phyloP scores from a whole-genome alignment of 2,888 invertebrate genomes.

The Tinea trinotella region DNA sequence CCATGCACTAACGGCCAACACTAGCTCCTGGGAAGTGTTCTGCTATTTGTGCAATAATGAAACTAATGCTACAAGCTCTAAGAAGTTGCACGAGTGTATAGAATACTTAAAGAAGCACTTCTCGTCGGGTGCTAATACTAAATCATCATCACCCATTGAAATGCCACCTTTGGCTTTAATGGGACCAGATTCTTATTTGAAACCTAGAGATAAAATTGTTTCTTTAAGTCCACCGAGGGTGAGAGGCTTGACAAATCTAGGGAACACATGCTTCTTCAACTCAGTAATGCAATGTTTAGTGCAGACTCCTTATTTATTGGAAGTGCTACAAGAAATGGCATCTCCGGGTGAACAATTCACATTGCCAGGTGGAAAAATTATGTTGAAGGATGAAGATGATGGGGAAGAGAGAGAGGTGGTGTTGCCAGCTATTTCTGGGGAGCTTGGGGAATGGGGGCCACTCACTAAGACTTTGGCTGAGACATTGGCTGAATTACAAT shows the following conservation, averaged over 20 bases:
- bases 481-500: constrained; percentile 79
- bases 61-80: constrained; percentile 72
- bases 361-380: constrained; percentile 80
- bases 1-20: constrained; percentile 82
- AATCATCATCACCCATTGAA: constrained; percentile 50
- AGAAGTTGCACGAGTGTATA: constrained; percentile 81
- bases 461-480: constrained; percentile 79
- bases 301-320: constrained; percentile 84
- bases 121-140: constrained; percentile 35
- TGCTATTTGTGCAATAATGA: constrained; percentile 85
- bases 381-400: constrained; percentile 49
- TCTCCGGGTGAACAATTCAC: constrained; percentile 79
- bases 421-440: constrained; percentile 76
- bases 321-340: constrained; percentile 79
- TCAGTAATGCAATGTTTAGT: constrained; percentile 95
- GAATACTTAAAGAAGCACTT: constrained; percentile 79
- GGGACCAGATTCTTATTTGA: constrained; percentile 33
- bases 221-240: constrained; percentile 67
- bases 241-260: constrained; percentile 90
- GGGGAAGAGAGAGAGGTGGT: constrained; percentile 64
- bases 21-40: constrained; percentile 80
- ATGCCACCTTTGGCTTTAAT: constrained; percentile 34
- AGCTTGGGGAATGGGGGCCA: constrained; percentile 77
- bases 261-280: constrained; percentile 98
- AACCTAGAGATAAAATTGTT: constrained; percentile 49